Conservation (phyloP, 2,113 vertebrate genomes). For the Helogale parvula region DNA sequence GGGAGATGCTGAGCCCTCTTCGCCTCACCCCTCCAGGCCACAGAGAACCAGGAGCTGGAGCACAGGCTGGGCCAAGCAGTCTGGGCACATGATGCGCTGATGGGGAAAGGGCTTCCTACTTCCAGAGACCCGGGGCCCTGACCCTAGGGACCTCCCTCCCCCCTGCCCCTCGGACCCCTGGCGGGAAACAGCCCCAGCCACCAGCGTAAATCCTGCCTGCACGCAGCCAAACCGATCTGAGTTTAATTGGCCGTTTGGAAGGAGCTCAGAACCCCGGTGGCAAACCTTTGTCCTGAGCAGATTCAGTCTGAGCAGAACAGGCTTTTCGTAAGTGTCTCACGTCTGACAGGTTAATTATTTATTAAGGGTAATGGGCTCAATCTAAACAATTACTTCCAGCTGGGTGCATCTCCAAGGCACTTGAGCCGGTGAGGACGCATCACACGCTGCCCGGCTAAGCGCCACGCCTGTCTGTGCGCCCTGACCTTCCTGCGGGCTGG, state of each 20-base stretch:
- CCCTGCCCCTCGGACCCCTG: fast-evolving
- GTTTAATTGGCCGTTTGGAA: not conserved
- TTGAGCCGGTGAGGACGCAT: not conserved
- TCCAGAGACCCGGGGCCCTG: not conserved
- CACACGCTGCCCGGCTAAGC: not conserved
- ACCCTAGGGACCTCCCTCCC: not conserved
- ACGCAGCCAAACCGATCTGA: fast-evolving
- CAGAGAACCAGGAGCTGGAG: not conserved
- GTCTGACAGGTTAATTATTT: slow-evolving; percentile 2
- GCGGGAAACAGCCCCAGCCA: not conserved
- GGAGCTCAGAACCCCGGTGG: fast-evolving
- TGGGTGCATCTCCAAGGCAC: not conserved
- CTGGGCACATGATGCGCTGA: fast-evolving
- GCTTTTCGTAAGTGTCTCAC: not conserved
- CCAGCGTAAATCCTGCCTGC: not conserved
- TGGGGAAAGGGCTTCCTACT: not conserved
- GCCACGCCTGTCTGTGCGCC: not conserved
- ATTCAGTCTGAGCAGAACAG: not conserved
- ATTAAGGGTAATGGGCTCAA: not conserved
- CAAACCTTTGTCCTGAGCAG: not conserved
- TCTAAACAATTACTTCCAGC: slow-evolving; percentile 26
- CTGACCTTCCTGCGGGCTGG: not conserved
- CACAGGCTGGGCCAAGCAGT: not conserved
- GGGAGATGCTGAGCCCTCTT: not conserved
- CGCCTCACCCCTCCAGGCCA: not conserved